phyloP scores from a whole-genome alignment of 2,113 vertebrate genomes.

The Sylvilagus bachmani region DNA sequence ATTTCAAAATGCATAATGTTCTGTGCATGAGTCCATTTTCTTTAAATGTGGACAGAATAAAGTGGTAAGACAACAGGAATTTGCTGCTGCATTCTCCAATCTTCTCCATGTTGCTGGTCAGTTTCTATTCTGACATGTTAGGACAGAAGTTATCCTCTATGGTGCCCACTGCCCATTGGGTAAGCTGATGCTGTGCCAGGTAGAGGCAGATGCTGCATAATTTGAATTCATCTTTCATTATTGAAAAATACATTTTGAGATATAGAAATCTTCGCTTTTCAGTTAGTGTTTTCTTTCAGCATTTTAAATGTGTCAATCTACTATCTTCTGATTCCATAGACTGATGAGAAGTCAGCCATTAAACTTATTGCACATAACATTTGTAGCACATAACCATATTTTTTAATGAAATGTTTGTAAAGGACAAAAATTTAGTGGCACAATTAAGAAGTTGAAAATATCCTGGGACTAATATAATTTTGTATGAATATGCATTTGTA shows the following conservation, averaged over 20 bases:
- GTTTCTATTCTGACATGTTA: slow-evolving; percentile 98
- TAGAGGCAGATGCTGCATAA: slow-evolving; percentile 99
- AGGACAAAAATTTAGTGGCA: not conserved
- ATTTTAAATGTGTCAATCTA: not conserved
- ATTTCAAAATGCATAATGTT: slow-evolving; percentile 90
- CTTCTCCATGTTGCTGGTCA: slow-evolving; percentile 93
- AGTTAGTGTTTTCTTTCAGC: not conserved
- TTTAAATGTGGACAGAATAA: slow-evolving; percentile 86
- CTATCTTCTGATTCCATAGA: not conserved
- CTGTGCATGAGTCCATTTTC: slow-evolving; percentile 94
- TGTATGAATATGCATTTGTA: not conserved
- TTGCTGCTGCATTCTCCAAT: slow-evolving; percentile 93
- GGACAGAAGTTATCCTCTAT: slow-evolving; percentile 98
- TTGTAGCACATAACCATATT: not conserved
- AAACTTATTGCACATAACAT: not conserved
- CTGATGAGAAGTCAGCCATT: not conserved
- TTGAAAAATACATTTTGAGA: not conserved
- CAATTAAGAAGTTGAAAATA: not conserved
- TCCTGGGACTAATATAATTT: not conserved
- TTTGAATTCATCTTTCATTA: slow-evolving; percentile 87
- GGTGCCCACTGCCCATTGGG: slow-evolving; percentile 98
- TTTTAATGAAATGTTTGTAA: not conserved
- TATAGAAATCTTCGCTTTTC: not conserved
- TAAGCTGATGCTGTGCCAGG: slow-evolving; percentile 99
- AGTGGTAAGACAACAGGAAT: slow-evolving; percentile 92